These are phyloP conservation scores for Orthonyx spaldingii DNA, from an alignment of 2,113 vertebrate species.

Conservation along the genomic window DNA sequence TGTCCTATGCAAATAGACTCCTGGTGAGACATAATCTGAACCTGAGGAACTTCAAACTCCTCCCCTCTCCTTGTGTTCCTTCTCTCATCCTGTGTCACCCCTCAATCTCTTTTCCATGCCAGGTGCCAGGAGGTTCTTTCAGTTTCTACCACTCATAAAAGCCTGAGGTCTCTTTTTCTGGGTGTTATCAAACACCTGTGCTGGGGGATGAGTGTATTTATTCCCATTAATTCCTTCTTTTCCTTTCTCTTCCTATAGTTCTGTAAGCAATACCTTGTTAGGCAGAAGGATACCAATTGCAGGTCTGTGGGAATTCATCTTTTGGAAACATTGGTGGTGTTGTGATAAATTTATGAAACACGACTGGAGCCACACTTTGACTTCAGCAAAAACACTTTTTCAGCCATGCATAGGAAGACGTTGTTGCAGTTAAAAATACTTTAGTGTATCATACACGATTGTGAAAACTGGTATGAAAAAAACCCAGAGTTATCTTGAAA, in stretches of 20 bases:
- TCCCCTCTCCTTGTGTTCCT: background rate
- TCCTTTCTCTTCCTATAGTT: background rate
- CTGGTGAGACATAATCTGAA: background rate
- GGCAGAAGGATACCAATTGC: background rate
- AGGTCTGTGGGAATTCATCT: background rate
- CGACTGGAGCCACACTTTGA: background rate
- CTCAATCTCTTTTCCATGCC: background rate
- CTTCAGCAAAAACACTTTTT: background rate
- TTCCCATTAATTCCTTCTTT: background rate
- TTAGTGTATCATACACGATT: background rate
- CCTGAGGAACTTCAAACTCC: background rate
- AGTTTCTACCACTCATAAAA: background rate
- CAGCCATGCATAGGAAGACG: background rate
- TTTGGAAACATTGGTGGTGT: background rate
- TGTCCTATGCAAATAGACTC: background rate
- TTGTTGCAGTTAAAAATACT: background rate
- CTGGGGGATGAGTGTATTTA: background rate
- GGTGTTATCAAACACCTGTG: background rate
- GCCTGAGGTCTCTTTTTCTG: background rate
- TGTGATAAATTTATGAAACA: background rate
- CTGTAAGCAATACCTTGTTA: background rate
- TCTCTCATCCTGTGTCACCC: background rate
- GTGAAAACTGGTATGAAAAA: background rate
- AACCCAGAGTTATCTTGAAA: background rate
- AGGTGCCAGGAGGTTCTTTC: background rate